Conservation (phyloP, 2,888 invertebrate genomes). For the Drymonia ruficornis region DNA sequence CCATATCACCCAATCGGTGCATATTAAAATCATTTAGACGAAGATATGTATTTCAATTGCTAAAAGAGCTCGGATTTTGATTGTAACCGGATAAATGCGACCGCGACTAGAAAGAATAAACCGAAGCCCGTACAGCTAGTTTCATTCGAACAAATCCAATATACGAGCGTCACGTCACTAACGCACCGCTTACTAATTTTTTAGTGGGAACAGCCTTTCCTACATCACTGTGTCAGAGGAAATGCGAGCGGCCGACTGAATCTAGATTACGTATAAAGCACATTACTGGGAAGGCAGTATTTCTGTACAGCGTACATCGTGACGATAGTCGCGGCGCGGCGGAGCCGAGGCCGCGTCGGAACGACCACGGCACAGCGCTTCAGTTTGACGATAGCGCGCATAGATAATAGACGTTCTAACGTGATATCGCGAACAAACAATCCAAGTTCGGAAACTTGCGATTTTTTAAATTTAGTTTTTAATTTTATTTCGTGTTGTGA, state of each 20-base stretch:
- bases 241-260: slow-evolving; percentile 42
- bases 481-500: slow-evolving; percentile 53
- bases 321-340: slow-evolving; percentile 49
- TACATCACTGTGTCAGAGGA: slow-evolving; percentile 36
- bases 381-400: slow-evolving; percentile 74
- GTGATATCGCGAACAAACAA: slow-evolving; percentile 29
- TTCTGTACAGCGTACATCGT: slow-evolving; percentile 47
- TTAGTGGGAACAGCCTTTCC: slow-evolving; percentile 32
- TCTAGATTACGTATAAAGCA: slow-evolving; percentile 48
- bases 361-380: slow-evolving; percentile 42
- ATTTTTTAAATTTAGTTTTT: slow-evolving; percentile 17
- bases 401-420: slow-evolving; percentile 58
- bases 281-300: slow-evolving; percentile 65
- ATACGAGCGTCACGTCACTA: slow-evolving; percentile 6
- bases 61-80: slow-evolving; percentile 9
- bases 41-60: slow-evolving; percentile 10
- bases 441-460: slow-evolving; percentile 30
- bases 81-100: slow-evolving; percentile 21
- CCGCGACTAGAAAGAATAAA: slow-evolving; percentile 10
- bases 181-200: slow-evolving; percentile 18
- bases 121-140: slow-evolving; percentile 12
- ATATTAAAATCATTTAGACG: slow-evolving; percentile 13
- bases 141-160: slow-evolving; percentile 11
- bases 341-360: slow-evolving; percentile 40
- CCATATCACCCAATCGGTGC: slow-evolving; percentile 10